These are phyloP conservation scores for Zygothrica quintamaculata DNA, from an alignment of 2,888 invertebrate genomes.

Conservation along the genomic window DNA sequence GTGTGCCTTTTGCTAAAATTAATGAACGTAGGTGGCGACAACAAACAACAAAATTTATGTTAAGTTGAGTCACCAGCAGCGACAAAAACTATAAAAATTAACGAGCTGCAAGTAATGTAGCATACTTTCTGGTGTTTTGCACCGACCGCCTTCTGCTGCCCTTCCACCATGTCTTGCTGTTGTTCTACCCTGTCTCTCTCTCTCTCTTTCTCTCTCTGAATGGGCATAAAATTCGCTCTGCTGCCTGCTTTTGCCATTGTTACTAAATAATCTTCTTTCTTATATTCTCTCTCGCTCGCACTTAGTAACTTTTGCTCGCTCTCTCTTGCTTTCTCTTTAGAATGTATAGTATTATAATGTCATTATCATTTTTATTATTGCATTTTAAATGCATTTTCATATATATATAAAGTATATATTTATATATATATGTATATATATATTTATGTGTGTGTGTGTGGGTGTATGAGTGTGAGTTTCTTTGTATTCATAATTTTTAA, in stretches of 20 bases:
- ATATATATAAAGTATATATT: slow-evolving; percentile 18
- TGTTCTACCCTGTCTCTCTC: too few species aligned
- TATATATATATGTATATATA: slow-evolving; percentile 10
- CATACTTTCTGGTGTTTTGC: slow-evolving; percentile 63
- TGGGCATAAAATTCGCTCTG: slow-evolving; percentile 74
- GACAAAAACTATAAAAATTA: slow-evolving; percentile 74
- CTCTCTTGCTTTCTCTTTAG: neutral
- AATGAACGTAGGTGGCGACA: slow-evolving; percentile 63
- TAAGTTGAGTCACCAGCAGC: slow-evolving; percentile 56
- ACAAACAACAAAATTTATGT: slow-evolving; percentile 56
- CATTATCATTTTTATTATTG: slow-evolving; percentile 78
- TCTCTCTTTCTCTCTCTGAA: slow-evolving; percentile 23
- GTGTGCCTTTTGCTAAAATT: slow-evolving; percentile 47
- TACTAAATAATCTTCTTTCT: slow-evolving; percentile 19
- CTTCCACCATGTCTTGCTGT: too few species aligned
- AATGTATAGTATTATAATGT: slow-evolving; percentile 70
- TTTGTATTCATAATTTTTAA: slow-evolving; percentile 71
- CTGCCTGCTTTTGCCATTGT: slow-evolving; percentile 51
- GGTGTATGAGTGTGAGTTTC: slow-evolving; percentile 16
- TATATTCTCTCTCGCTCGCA: neutral
- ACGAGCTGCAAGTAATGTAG: slow-evolving; percentile 78
- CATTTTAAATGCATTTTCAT: slow-evolving; percentile 75
- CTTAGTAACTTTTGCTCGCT: neutral
- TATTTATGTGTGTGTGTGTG: slow-evolving; percentile 14
- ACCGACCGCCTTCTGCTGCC: too few species aligned